Evolutionary conservation across 1,140 invertebrate genomes (phyloP).

Genomic region (Bombus pyrosoma): DNA sequence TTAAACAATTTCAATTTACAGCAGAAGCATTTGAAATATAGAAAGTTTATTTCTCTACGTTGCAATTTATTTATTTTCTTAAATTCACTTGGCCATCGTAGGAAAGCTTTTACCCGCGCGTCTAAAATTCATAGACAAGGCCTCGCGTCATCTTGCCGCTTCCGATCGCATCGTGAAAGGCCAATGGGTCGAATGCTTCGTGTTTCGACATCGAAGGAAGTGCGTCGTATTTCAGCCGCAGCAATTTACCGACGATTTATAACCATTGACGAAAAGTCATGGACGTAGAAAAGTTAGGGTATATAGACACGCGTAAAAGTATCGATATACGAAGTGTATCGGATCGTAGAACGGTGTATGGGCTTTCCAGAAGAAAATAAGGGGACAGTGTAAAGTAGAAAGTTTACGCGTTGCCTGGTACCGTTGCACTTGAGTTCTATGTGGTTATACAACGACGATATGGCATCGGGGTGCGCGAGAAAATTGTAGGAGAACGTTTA

Average conservation of each 20-base stretch:
- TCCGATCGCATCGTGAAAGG: background rate
- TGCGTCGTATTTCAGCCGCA: constrained; percentile 11
- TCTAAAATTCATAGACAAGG: too few relatives aligned
- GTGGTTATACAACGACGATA: constrained; percentile 14
- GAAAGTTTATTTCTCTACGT: too few relatives aligned
- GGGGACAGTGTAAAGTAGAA: constrained; percentile 24
- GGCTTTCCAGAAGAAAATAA: constrained; percentile 20
- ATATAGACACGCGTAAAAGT: constrained; percentile 13
- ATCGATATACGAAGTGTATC: constrained; percentile 29
- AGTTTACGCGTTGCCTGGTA: constrained; percentile 12
- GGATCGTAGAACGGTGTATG: background rate
- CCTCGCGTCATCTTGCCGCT: background rate
- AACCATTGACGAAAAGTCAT: constrained; percentile 1
- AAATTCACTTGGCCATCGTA: too few relatives aligned
- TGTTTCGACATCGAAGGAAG: background rate
- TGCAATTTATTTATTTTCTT: too few relatives aligned
- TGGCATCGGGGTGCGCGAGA: background rate
- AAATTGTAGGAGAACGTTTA: background rate
- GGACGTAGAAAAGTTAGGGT: background rate
- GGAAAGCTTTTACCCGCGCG: too few relatives aligned
- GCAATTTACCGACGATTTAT: constrained; percentile 34
- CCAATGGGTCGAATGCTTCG: background rate
- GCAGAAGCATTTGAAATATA: too few relatives aligned
- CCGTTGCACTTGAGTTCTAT: background rate
- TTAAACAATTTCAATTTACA: too few relatives aligned